phyloP scores from a whole-genome alignment of 2,888 invertebrate species.

The Chironomus riparius region DNA sequence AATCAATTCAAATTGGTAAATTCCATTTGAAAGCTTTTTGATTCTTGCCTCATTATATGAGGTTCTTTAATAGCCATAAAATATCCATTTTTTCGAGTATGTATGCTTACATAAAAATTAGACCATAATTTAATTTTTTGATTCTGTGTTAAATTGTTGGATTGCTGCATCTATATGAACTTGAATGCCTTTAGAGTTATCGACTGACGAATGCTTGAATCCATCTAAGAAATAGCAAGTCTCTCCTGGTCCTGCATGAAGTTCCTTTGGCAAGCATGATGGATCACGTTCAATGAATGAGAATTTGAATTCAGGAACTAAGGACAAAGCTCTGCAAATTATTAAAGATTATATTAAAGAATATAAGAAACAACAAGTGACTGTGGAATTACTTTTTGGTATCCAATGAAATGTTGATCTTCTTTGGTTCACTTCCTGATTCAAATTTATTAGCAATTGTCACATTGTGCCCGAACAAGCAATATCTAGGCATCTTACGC shows the following conservation, averaged over 20 bases:
- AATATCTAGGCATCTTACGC: conserved; percentile 69
- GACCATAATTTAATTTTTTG: conserved; percentile 10
- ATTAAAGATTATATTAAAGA: neutral
- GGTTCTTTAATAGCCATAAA: neutral
- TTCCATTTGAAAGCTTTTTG: neutral
- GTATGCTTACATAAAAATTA: neutral
- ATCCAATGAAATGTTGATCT: conserved; percentile 88
- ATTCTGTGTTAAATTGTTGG: conserved; percentile 28
- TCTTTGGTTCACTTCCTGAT: conserved; percentile 81
- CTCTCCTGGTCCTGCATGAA: conserved; percentile 65
- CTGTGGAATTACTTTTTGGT: conserved; percentile 67
- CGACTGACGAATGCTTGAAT: conserved; percentile 63
- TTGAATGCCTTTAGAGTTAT: conserved; percentile 46
- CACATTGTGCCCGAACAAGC: conserved; percentile 91
- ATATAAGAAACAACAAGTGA: conserved; percentile 30
- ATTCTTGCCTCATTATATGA: neutral
- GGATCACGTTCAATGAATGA: conserved; percentile 65
- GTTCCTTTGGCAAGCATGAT: conserved; percentile 73
- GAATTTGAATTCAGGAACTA: conserved; percentile 60
- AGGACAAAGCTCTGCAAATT: conserved; percentile 57
- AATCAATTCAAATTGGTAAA: neutral
- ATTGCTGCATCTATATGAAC: conserved; percentile 40
- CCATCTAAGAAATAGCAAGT: conserved; percentile 79
- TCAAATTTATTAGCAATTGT: conserved; percentile 94
- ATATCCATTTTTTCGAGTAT: neutral